phyloP scores from a whole-genome alignment of 1,140 invertebrate species.

The Drosophila tani region DNA sequence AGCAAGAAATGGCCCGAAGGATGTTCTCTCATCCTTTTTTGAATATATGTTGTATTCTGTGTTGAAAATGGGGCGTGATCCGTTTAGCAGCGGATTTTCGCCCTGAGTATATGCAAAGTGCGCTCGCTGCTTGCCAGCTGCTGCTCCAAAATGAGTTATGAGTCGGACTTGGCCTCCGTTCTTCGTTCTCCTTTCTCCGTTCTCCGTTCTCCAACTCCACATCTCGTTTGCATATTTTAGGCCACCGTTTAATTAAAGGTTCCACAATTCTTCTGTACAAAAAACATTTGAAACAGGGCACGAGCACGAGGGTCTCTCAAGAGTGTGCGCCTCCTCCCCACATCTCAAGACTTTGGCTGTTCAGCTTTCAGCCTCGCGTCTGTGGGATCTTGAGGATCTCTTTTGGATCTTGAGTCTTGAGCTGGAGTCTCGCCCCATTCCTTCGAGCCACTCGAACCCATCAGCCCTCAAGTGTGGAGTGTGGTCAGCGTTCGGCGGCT shows the following conservation, averaged over 20 bases:
- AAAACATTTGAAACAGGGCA: constrained; percentile 79
- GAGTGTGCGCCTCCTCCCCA: constrained; percentile 55
- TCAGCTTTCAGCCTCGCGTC: constrained; percentile 20
- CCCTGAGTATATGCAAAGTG: constrained; percentile 80
- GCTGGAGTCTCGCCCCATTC: constrained; percentile 40
- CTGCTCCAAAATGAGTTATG: constrained; percentile 79
- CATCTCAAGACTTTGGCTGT: constrained; percentile 25
- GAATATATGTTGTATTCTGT: constrained; percentile 19
- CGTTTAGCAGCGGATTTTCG: constrained; percentile 65
- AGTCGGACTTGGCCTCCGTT: constrained; percentile 64
- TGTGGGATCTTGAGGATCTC: constrained; percentile 13
- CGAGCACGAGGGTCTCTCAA: constrained; percentile 79
- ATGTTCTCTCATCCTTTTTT: constrained; percentile 19
- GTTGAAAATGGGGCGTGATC: constrained; percentile 84
- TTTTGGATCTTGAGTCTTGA: constrained; percentile 18
- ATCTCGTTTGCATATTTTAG: constrained; percentile 84
- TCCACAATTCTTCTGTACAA: constrained; percentile 59
- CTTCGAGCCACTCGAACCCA: constrained; percentile 40
- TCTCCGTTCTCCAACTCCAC: constrained; percentile 26
- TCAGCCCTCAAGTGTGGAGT: constrained; percentile 52
- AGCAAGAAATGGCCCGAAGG: constrained; percentile 64
- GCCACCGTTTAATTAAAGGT: constrained; percentile 85
- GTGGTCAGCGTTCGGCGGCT: constrained; percentile 49
- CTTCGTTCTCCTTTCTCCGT: constrained; percentile 13
- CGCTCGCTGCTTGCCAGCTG: constrained; percentile 21